Evolutionary conservation across 2,113 vertebrate species (phyloP).

Genomic region (Cyanocitta stelleri): DNA sequence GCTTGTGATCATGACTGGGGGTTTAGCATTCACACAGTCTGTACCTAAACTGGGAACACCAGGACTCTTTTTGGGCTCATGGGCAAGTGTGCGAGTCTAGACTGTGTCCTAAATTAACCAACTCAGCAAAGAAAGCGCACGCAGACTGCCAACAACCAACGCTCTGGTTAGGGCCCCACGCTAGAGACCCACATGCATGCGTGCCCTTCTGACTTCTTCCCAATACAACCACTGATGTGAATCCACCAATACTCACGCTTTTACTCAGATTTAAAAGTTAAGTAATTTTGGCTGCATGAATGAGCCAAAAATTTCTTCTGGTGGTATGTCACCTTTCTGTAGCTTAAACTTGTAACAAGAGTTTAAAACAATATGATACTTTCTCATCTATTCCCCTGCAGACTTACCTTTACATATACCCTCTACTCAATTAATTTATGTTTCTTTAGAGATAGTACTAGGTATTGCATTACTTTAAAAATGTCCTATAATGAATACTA

Average conservation of each 20-base stretch:
- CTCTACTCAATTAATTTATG: background rate
- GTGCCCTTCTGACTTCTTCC: background rate
- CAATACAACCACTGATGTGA: background rate
- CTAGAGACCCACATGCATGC: background rate
- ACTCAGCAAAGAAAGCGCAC: background rate
- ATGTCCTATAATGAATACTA: background rate
- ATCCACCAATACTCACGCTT: background rate
- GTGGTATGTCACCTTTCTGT: background rate
- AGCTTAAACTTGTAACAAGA: background rate
- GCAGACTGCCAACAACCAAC: background rate
- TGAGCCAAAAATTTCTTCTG: background rate
- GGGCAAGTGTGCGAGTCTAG: background rate
- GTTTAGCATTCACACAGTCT: background rate
- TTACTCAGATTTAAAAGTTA: background rate
- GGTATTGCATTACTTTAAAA: background rate
- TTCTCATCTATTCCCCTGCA: background rate
- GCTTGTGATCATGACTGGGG: background rate
- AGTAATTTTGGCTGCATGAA: background rate
- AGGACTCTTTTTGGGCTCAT: background rate
- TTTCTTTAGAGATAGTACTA: background rate
- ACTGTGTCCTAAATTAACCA: background rate
- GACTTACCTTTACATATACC: background rate
- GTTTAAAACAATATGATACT: background rate
- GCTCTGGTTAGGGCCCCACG: background rate
- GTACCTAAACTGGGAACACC: background rate